Base-by-base conservation (phyloP, 2,888 invertebrate species). In the Xylota segnis region DNA sequence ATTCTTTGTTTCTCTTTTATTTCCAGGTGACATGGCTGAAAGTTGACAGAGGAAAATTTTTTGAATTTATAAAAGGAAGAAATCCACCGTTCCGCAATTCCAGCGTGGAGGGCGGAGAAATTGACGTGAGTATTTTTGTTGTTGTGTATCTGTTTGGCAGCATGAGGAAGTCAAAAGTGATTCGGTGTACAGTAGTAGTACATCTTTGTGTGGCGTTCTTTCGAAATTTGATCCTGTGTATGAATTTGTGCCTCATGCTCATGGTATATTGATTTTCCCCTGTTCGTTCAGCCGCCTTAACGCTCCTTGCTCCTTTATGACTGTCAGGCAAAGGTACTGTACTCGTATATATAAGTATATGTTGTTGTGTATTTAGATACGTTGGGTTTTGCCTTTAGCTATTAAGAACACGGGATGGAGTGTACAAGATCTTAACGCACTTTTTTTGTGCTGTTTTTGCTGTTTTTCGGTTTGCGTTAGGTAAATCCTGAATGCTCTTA, bases 31-130 rank as follows among this genome's bases (percentile, higher is more conserved):
- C 92, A 79, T 92, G 92, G 92, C 90, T 92, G 82, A 93, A 94
- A 88, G 91, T 89, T 88, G 92, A 92, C 88, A 90, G 89, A 88
- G 94, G 94, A 18, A 96, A 96, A 93, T 95, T 96, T 93, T 96
- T 96, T 92, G 96, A 96, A 93, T 96, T 95, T 92, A 95, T 96
- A 91, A 95, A 95, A 90, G 95, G 96, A 88, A 93, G 96, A 84
- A 95, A 94, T 90, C 96, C 96, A 88, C 96, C 96, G 72, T 96
- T 95, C 90, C 93, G 93, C 87, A 90, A 95, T 91, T 95, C 94
- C 90, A 94, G 94, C 45, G 94, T 94, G 75, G 94, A 94, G n/a
- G 96, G 96, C 82, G 96, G 95, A 70, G 94, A 94, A 89, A 94
- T 96, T 83, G 96, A 96, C 92, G 96, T 96, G 93, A 95, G 96